Base-by-base conservation (phyloP, 2,888 invertebrate genomes). In the Papilio demoleus region DNA sequence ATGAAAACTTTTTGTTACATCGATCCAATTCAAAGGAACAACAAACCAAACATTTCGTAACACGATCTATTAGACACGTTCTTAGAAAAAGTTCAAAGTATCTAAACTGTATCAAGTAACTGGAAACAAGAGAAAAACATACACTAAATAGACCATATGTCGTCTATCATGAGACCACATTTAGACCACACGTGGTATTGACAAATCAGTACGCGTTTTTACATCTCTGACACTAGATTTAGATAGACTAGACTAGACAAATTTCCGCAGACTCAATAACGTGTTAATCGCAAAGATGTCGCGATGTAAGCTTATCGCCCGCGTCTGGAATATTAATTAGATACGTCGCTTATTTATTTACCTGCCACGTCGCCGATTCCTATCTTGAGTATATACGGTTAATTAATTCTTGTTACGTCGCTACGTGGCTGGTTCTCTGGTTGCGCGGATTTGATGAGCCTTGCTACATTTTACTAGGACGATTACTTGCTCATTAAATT, bases 301-400 rank as follows among this genome's bases (percentile, higher is more conserved):
- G 75, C 73, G 65, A 68, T 72, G 72, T 77, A 75, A 78, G 81
- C 86, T 86, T 88, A 88, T 87, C 88, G 81, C 77, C 76, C 86
- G 88, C 89, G 89, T 86, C 90, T 90, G 88, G 90, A 90, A 90
- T 91, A 90, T 90, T 91, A 91, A 91, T 90, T 88, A 88, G 85
- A 81, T 80, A 84, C 79, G 85, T 85, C 85, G 86, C 88, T 83
- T 88, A 90, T 90, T 89, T 89, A 88, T 90, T 88, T 88, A 90
- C 88, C 88, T 88, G 90, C 85, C 88, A 86, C 82, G 75, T 78
- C 77, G 79, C 80, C 80, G 90, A 90, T 90, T 83, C 78, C 79
- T 87, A 90, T 90, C 90, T 85, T 77, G 77, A 77, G 82, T 84
- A 79, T 79, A 80, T 84, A 83, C 81, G 81, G 77, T 86, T 85